A percentile compares a stretch with the other conserved stretches of the same genome.
These are phyloP conservation scores for Sterrhoptilus dennistouni DNA, from an alignment of 2,113 vertebrate species.

Conservation along the genomic window DNA sequence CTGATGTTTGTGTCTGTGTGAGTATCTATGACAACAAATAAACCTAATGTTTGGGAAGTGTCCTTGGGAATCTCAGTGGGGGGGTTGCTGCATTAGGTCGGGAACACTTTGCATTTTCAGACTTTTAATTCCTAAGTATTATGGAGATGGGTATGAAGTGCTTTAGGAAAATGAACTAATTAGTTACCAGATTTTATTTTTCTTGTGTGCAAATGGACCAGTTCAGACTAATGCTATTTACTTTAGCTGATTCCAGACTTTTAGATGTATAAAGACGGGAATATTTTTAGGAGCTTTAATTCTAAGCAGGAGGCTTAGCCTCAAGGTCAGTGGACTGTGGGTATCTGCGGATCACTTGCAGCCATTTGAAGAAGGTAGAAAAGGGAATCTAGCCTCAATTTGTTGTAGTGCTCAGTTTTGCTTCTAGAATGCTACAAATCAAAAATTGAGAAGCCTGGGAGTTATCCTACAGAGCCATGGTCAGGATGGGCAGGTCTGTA, in stretches of 20 bases:
- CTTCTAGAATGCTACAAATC: not conserved
- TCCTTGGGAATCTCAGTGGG: not conserved
- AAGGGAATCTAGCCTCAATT: not conserved
- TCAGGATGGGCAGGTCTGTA: not conserved
- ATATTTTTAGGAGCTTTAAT: conserved; percentile 28
- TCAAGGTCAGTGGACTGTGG: not conserved
- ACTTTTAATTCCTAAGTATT: conserved; percentile 6
- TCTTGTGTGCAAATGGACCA: not conserved
- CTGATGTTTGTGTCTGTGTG: not conserved
- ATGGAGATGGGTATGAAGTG: not conserved
- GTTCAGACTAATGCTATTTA: conserved; percentile 30
- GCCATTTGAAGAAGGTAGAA: not conserved
- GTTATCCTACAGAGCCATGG: not conserved
- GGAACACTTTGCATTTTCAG: not conserved
- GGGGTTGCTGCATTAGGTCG: not conserved
- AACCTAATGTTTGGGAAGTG: not conserved
- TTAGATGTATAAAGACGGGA: not conserved
- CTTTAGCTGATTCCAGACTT: conserved; percentile 23
- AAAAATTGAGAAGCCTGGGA: not conserved
- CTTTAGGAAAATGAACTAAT: conserved; percentile 29
- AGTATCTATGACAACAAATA: conserved; percentile 58
- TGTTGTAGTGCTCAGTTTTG: not conserved
- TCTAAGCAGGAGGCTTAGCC: not conserved
- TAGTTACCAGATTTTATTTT: not conserved
- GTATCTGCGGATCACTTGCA: not conserved